phyloP scores from a whole-genome alignment of 2,797 vertebrate species.

The Diglossa cyanea region DNA sequence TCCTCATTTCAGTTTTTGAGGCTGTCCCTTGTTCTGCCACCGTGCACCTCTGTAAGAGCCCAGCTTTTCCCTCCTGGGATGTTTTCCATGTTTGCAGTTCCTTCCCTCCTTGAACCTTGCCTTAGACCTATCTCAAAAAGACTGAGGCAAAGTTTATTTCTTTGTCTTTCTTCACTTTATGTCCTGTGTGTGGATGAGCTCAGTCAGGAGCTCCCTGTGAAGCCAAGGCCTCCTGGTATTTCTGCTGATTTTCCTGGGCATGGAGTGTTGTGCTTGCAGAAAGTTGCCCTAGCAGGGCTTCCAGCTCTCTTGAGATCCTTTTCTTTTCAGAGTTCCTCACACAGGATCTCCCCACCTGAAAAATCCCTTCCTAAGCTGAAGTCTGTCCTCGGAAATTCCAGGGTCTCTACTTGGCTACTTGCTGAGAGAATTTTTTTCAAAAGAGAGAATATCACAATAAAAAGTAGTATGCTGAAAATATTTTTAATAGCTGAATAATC shows the following conservation, averaged over 20 bases:
- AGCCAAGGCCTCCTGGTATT: not conserved
- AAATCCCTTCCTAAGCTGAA: not conserved
- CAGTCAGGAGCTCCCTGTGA: not conserved
- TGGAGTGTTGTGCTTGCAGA: not conserved
- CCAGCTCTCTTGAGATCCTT: not conserved
- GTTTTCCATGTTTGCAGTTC: not conserved
- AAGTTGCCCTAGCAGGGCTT: not conserved
- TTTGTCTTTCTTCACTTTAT: not conserved
- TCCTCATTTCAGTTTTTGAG: not conserved
- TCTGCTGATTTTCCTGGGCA: not conserved
- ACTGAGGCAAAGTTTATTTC: not conserved
- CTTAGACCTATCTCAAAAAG: not conserved
- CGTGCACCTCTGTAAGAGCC: not conserved
- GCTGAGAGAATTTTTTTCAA: not conserved
- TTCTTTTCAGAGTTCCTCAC: not conserved
- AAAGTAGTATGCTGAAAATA: not conserved
- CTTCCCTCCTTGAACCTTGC: not conserved
- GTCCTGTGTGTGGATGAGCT: not conserved
- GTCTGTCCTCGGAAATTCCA: not conserved
- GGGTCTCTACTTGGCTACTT: not conserved
- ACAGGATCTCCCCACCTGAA: not conserved
- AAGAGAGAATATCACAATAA: not conserved
- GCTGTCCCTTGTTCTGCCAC: not conserved
- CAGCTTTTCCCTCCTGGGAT: not conserved
- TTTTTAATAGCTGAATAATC: not conserved